These are phyloP conservation scores for Ciconia maguari DNA, from an alignment of 2,113 vertebrate species.

Conservation along the genomic window DNA sequence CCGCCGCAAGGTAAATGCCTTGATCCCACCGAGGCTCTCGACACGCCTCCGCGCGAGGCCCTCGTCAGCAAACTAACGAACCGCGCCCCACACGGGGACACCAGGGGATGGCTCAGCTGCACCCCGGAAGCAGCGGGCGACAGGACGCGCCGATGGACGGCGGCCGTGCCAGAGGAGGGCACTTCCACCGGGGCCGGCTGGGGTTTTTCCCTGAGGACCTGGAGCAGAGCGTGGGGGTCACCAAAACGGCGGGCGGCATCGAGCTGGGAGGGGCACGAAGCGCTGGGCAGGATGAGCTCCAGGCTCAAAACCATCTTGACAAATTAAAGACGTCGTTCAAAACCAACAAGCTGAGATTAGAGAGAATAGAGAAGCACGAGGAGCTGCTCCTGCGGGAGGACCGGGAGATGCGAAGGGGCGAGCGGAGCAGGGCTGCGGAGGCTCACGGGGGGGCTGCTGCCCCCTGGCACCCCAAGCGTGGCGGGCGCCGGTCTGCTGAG, in stretches of 20 bases:
- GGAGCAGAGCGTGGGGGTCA: neutral
- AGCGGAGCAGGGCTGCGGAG: neutral
- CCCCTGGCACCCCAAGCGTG: neutral
- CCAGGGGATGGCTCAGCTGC: neutral
- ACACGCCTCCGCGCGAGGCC: neutral
- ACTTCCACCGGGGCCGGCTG: neutral
- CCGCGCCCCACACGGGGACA: no score
- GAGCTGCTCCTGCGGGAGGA: neutral
- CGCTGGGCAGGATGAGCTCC: neutral
- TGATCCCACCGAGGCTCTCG: neutral
- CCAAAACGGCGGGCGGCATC: fast-evolving
- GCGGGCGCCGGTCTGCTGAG: neutral
- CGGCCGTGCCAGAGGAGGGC: neutral
- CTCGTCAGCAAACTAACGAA: neutral
- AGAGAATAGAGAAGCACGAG: no score
- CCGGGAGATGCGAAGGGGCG: no score
- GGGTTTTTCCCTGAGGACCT: neutral
- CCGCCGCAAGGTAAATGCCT: neutral
- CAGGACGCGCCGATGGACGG: neutral
- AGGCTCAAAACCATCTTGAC: no score
- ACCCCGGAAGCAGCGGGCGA: no score
- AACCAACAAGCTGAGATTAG: neutral
- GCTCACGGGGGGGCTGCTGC: neutral
- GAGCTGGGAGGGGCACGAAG: neutral
- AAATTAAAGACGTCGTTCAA: neutral